phyloP scores from a whole-genome alignment of 2,113 vertebrate species.

The Upupa epops region DNA sequence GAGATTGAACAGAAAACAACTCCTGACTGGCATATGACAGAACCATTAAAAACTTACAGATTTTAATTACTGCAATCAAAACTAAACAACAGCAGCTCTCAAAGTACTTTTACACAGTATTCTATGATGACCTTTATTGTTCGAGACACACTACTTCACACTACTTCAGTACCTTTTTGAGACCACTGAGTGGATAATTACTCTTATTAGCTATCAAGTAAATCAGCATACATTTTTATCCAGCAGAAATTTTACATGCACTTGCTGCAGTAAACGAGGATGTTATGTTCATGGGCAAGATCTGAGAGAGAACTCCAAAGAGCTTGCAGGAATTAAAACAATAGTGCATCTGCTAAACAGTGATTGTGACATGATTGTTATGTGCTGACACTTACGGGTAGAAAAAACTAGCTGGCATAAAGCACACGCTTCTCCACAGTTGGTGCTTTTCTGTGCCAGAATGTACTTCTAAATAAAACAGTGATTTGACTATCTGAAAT shows the following conservation, averaged over 20 bases:
- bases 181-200: neutral
- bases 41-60: neutral
- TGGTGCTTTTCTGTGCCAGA: conserved; percentile 25
- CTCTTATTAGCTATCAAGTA: neutral
- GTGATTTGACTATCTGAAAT: neutral
- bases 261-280: neutral
- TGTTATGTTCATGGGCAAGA: neutral
- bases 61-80: neutral
- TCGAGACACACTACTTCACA: neutral
- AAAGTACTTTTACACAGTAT: neutral
- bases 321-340: neutral
- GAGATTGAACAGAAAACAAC: neutral
- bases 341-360: neutral
- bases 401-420: neutral
- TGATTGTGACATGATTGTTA: neutral
- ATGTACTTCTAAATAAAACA: conserved; percentile 13
- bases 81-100: neutral
- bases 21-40: neutral
- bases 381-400: neutral
- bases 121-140: neutral
- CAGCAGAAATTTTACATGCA: neutral
- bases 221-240: neutral
- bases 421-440: neutral
- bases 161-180: neutral
- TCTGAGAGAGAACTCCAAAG: neutral